Percentiles rank a stretch among this genome's conserved stretches.
These are phyloP conservation scores for Montipora efflorescens DNA, from an alignment of 64 coral and sea anemone genomes.

Conservation along the genomic window DNA sequence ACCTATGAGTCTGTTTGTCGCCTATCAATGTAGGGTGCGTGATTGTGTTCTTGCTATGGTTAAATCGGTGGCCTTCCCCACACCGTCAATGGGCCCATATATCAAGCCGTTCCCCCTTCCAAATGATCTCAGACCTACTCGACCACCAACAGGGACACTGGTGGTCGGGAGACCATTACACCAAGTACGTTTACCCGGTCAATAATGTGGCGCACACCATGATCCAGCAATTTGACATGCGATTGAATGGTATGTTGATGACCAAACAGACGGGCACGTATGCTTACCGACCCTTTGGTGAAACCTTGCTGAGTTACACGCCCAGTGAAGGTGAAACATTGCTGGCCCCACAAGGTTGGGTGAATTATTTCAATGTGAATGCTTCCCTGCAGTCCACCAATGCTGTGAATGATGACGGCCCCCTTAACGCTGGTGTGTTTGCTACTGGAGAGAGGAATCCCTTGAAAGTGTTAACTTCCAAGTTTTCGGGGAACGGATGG, in stretches of 20 bases:
- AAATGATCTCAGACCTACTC: no score
- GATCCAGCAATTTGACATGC: conserved; percentile 16
- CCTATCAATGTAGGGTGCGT: no score
- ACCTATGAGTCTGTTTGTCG: no score
- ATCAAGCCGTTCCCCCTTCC: no score
- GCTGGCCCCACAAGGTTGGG: neutral
- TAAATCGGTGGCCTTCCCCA: no score
- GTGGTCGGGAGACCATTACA: neutral
- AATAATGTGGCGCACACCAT: neutral
- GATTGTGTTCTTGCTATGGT: no score
- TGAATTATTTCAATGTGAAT: neutral
- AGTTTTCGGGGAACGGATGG: neutral
- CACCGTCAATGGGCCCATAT: no score
- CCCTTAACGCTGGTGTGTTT: no score
- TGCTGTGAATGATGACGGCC: neutral
- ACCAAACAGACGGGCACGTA: conserved; percentile 37
- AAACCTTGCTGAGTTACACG: conserved; percentile 7
- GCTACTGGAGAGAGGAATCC: no score
- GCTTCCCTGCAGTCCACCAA: neutral
- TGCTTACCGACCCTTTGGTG: neutral
- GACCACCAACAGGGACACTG: no score
- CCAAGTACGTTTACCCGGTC: neutral
- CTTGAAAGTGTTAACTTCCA: neutral
- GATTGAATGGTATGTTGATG: conserved; percentile 27
- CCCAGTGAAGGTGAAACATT: neutral